Conservation (phyloP, 2,888 invertebrate species). For the Athalia circularis region DNA sequence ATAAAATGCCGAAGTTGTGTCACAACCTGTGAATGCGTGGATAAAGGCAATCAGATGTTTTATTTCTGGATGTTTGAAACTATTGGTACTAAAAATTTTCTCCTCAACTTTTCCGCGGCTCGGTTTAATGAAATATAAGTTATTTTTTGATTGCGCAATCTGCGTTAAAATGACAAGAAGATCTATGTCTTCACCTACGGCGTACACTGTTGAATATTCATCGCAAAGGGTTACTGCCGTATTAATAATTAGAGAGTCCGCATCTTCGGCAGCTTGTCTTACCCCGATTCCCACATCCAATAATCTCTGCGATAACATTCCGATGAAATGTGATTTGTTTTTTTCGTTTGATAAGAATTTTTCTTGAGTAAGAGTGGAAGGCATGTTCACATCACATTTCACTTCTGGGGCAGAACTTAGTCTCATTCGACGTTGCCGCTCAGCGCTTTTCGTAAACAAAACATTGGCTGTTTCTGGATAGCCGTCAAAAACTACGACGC, state of each 20-base stretch:
- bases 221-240: slow-evolving; percentile 54
- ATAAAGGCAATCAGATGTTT: slow-evolving; percentile 50
- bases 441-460: slow-evolving; percentile 16
- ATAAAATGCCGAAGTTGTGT: slow-evolving; percentile 56
- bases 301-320: slow-evolving; percentile 56
- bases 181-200: slow-evolving; percentile 64
- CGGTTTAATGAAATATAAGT: slow-evolving; percentile 51
- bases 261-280: slow-evolving; percentile 60
- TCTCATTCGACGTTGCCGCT: no score
- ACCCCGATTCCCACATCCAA: slow-evolving; percentile 60
- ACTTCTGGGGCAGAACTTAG: slow-evolving; percentile 1
- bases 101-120: slow-evolving; percentile 22
- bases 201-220: slow-evolving; percentile 52
- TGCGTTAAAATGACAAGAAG: slow-evolving; percentile 56
- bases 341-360: slow-evolving; percentile 2
- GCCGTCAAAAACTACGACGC: slow-evolving; percentile 44
- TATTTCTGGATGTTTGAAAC: slow-evolving; percentile 56
- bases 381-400: slow-evolving; percentile 55
- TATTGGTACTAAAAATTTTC: slow-evolving; percentile 56
- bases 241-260: slow-evolving; percentile 60
- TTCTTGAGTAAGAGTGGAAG: slow-evolving; percentile 42
- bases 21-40: slow-evolving; percentile 55
- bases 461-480: slow-evolving; percentile 21
- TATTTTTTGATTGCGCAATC: slow-evolving; percentile 55
- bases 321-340: slow-evolving; percentile 60